Evolutionary conservation across 2,888 invertebrate genomes (phyloP).

Genomic region (Ptilodon capucinus): DNA sequence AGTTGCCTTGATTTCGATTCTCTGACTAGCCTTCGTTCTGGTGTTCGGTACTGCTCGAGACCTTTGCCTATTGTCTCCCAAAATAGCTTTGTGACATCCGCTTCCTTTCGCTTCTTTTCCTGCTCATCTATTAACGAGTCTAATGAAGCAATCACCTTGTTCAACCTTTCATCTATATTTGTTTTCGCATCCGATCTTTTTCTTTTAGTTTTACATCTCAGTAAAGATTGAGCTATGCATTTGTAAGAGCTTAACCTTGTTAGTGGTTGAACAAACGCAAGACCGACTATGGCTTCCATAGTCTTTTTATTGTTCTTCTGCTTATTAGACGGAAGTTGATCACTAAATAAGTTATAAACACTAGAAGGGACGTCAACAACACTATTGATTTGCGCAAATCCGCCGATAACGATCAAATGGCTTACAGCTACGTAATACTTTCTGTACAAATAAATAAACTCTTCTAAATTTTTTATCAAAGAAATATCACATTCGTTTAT

Average conservation of each 20-base stretch:
- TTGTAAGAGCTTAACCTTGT: constrained; percentile 84
- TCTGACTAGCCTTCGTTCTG: constrained; percentile 87
- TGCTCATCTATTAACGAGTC: constrained; percentile 85
- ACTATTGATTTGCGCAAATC: constrained; percentile 85
- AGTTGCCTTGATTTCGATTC: constrained; percentile 89
- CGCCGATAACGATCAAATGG: constrained; percentile 88
- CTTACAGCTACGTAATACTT: constrained; percentile 87
- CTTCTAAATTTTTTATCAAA: constrained; percentile 87
- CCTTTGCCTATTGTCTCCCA: constrained; percentile 88
- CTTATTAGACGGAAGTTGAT: constrained; percentile 80
- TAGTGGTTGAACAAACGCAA: constrained; percentile 84
- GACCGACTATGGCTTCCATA: constrained; percentile 82
- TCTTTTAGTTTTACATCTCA: constrained; percentile 72
- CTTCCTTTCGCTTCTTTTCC: constrained; percentile 84
- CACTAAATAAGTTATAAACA: constrained; percentile 81
- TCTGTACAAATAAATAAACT: constrained; percentile 87
- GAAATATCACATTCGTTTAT: constrained; percentile 86
- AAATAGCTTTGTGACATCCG: constrained; percentile 87
- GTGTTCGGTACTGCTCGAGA: constrained; percentile 84
- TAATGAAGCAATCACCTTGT: constrained; percentile 84
- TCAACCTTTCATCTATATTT: constrained; percentile 78
- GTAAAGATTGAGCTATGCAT: constrained; percentile 82
- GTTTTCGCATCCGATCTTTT: constrained; percentile 65
- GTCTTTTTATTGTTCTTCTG: constrained; percentile 80
- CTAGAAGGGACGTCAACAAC: constrained; percentile 83